Conservation (phyloP, 2,797 vertebrate genomes). For the Morelia viridis region DNA sequence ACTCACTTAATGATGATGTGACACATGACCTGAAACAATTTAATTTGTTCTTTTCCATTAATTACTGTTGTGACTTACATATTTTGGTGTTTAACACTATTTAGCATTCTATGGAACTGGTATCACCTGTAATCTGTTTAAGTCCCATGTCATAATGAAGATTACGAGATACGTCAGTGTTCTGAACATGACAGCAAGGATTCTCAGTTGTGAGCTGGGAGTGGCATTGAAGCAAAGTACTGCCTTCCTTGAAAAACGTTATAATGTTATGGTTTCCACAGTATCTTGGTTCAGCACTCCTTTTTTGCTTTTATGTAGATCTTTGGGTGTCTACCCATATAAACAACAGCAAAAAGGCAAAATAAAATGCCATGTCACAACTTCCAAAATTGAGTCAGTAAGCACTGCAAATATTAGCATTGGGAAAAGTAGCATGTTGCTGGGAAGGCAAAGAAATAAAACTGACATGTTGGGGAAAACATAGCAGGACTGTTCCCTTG, state of each 20-base stretch:
- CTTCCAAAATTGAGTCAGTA: slow-evolving; percentile 45
- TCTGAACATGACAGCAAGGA: slow-evolving; percentile 36
- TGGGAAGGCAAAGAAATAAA: not conserved
- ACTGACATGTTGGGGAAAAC: not conserved
- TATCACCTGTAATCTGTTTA: slow-evolving; percentile 38
- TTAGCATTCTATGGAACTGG: slow-evolving; percentile 48
- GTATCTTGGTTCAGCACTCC: not conserved
- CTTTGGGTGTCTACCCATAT: slow-evolving; percentile 38
- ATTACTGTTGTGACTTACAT: slow-evolving; percentile 17
- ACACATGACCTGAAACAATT: slow-evolving; percentile 7
- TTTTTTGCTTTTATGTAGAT: slow-evolving; percentile 18
- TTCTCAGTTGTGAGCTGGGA: slow-evolving; percentile 13
- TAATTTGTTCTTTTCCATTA: slow-evolving; percentile 25
- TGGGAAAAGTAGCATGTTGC: not conserved
- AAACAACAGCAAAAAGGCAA: slow-evolving; percentile 36
- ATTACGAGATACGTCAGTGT: slow-evolving; percentile 19
- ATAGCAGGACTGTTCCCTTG: not conserved
- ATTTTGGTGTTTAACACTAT: slow-evolving; percentile 29
- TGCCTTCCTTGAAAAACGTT: not conserved
- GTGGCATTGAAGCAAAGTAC: slow-evolving; percentile 10
- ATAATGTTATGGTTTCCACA: slow-evolving; percentile 29
- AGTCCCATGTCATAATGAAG: slow-evolving; percentile 23
- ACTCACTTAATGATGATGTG: slow-evolving; percentile 16
- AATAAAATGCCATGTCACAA: slow-evolving; percentile 42
- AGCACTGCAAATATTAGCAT: slow-evolving; percentile 25